phyloP scores from a whole-genome alignment of 2,888 invertebrate genomes.

The Diplolepis rosae region DNA sequence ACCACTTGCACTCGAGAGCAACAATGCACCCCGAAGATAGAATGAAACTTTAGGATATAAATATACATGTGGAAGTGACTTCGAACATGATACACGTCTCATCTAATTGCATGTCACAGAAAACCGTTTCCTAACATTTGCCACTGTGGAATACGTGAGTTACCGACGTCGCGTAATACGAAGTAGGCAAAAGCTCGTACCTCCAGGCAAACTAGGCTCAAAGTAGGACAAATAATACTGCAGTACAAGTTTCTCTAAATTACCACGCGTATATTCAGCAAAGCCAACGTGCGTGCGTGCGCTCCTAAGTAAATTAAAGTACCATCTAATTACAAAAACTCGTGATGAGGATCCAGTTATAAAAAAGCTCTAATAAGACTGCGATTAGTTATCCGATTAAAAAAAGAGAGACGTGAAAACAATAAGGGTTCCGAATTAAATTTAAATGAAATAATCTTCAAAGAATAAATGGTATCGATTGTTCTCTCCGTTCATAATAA shows the following conservation, averaged over 20 bases:
- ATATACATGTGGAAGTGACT: conserved; percentile 35
- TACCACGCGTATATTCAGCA: background rate
- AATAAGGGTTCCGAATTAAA: too few relatives aligned
- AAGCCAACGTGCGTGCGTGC: conserved; percentile 4
- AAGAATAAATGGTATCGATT: too few relatives aligned
- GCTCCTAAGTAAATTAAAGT: background rate
- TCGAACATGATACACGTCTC: conserved; percentile 51
- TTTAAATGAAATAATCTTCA: too few relatives aligned
- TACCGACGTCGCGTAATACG: conserved; percentile 7
- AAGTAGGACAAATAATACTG: conserved; percentile 15
- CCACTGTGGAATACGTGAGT: conserved; percentile 7
- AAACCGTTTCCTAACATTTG: conserved; percentile 33
- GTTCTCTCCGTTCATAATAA: too few relatives aligned
- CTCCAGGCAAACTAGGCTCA: conserved; percentile 13
- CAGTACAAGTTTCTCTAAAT: conserved; percentile 12
- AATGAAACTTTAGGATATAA: background rate
- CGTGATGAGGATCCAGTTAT: background rate
- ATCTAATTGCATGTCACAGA: conserved; percentile 50
- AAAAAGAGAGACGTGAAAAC: too few relatives aligned
- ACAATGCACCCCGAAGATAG: background rate
- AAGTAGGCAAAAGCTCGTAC: background rate
- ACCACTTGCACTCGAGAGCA: background rate
- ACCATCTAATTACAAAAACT: background rate
- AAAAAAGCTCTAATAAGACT: too few relatives aligned
- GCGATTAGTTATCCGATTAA: too few relatives aligned